Conservation (phyloP, 2,113 vertebrate species). For the Piprites chloris region DNA sequence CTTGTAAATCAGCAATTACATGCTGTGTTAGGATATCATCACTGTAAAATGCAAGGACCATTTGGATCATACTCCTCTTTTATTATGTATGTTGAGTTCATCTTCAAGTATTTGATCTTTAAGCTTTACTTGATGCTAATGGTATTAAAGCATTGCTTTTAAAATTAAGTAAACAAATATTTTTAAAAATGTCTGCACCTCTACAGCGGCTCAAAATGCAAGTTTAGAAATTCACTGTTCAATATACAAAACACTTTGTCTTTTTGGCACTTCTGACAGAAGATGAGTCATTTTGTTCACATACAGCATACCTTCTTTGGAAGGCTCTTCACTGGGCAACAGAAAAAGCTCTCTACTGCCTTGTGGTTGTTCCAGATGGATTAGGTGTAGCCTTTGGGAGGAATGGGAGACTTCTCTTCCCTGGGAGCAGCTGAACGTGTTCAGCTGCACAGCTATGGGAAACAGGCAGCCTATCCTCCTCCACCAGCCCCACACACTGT, state of each 20-base stretch:
- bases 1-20: slow-evolving; percentile 3
- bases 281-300: not conserved
- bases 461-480: not conserved
- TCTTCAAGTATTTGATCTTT: not conserved
- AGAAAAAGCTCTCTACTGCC: not conserved
- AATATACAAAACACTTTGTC: not conserved
- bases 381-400: not conserved
- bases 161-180: not conserved
- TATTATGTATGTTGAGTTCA: not conserved
- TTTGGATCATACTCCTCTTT: not conserved
- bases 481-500: not conserved
- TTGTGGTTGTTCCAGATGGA: not conserved
- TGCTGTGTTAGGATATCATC: not conserved
- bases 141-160: not conserved
- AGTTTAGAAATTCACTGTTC: not conserved
- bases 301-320: not conserved
- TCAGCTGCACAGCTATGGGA: not conserved
- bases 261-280: not conserved
- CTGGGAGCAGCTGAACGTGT: not conserved
- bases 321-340: not conserved
- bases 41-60: not conserved
- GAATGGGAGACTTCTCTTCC: not conserved
- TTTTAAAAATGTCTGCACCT: not conserved
- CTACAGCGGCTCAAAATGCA: not conserved
- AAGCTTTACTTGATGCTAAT: not conserved